Conservation (phyloP, 2,113 vertebrate genomes). For the Ariopsis seemanni region DNA sequence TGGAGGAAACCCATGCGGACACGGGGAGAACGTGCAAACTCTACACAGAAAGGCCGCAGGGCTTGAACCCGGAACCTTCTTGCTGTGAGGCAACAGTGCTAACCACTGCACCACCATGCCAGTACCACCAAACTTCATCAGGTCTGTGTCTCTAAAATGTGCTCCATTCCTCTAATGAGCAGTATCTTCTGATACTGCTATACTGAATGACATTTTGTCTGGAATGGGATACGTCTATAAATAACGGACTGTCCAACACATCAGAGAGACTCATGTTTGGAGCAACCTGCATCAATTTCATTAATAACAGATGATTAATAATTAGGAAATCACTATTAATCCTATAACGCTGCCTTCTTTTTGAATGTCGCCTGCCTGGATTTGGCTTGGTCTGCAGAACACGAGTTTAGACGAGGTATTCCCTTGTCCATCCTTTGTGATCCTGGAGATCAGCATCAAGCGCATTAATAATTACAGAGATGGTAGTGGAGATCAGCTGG, state of each 20-base stretch:
- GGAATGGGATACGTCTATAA: neutral
- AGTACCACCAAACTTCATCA: neutral
- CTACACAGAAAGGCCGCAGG: no score
- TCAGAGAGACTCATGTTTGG: neutral
- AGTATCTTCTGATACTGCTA: neutral
- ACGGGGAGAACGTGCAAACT: no score
- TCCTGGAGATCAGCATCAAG: conserved; percentile 20
- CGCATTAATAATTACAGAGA: conserved; percentile 37
- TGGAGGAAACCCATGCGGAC: no score
- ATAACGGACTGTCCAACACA: neutral
- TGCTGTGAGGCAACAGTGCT: no score
- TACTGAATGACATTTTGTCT: neutral
- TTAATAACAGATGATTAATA: neutral
- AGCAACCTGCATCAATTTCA: neutral
- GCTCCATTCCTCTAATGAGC: neutral
- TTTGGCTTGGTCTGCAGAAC: neutral
- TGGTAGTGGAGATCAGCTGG: conserved; percentile 9
- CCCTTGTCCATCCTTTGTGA: no score
- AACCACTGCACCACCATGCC: no score
- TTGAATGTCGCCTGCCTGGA: neutral
- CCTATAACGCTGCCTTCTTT: neutral
- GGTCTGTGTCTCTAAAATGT: neutral
- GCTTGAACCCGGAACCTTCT: no score
- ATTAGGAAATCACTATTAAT: neutral
- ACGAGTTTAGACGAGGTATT: neutral